Evolutionary conservation across 2,888 invertebrate genomes (phyloP).

Genomic region (Archips crataeganus): DNA sequence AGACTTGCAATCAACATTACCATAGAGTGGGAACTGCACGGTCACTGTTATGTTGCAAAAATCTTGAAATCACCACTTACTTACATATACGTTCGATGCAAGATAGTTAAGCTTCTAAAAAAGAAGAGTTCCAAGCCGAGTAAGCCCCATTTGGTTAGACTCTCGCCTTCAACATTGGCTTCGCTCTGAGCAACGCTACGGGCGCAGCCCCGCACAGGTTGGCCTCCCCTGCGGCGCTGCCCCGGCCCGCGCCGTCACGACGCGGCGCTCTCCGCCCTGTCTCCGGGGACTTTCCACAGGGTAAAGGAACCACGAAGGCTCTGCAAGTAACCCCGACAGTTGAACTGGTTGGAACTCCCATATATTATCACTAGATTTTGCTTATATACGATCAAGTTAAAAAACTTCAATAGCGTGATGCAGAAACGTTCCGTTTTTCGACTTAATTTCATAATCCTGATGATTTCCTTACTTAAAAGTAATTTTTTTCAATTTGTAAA

Average conservation of each 20-base stretch:
- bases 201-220: constrained; percentile 63
- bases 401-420: constrained; percentile 65
- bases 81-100: too few relatives aligned
- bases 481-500: neutral
- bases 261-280: constrained; percentile 80
- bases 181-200: constrained; percentile 83
- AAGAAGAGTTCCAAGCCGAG: constrained; percentile 73
- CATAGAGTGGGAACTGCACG: too few relatives aligned
- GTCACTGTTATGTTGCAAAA: too few relatives aligned
- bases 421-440: constrained; percentile 45
- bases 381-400: constrained; percentile 43
- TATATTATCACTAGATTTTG: rapidly evolving
- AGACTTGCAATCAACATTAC: too few relatives aligned
- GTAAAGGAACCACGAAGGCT: constrained; percentile 68
- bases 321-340: constrained; percentile 78
- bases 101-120: constrained; percentile 28
- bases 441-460: neutral
- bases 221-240: constrained; percentile 69
- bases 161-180: constrained; percentile 74
- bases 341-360: constrained; percentile 78
- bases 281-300: constrained; percentile 87
- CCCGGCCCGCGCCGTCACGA: constrained; percentile 68
- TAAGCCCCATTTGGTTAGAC: constrained; percentile 85
- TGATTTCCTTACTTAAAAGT: neutral
- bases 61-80: too few relatives aligned